These are phyloP conservation scores for Drosophila subobscura DNA, from an alignment of 1,140 invertebrate species.

Conservation along the genomic window DNA sequence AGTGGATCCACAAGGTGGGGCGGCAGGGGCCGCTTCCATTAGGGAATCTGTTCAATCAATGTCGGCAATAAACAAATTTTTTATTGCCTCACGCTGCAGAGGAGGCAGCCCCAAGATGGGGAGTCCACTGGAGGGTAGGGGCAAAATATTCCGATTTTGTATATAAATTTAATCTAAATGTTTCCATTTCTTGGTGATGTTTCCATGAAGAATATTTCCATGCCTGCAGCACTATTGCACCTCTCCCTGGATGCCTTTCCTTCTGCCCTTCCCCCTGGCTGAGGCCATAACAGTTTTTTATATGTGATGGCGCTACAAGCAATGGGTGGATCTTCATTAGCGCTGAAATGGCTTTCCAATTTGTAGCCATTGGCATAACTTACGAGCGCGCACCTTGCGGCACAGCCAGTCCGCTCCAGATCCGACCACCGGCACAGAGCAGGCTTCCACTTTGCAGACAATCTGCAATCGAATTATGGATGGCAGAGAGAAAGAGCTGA, in stretches of 20 bases:
- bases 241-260: background rate
- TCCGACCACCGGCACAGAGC: conserved; percentile 12
- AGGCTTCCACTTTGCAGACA: background rate
- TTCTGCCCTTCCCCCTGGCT: conserved; percentile 1
- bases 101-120: too few species aligned
- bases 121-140: too few species aligned
- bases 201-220: background rate
- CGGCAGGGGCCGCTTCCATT: conserved; percentile 48
- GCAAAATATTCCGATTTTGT: too few species aligned
- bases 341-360: conserved; percentile 60
- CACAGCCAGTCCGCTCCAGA: conserved; percentile 25
- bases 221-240: background rate
- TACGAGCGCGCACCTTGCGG: conserved; percentile 6
- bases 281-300: conserved; percentile 49
- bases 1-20: conserved; percentile 7
- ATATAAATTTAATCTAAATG: too few species aligned
- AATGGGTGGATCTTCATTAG: conserved; percentile 79
- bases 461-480: conserved; percentile 34
- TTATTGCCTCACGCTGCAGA: conserved; percentile 6
- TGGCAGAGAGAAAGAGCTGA: conserved; percentile 7
- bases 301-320: conserved; percentile 69
- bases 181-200: background rate
- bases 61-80: conserved; percentile 74
- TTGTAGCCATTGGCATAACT: conserved; percentile 35
- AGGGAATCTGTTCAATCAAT: conserved; percentile 67